Evolutionary conservation across 2,888 invertebrate species (phyloP).

Genomic region (Tachina lurida): DNA sequence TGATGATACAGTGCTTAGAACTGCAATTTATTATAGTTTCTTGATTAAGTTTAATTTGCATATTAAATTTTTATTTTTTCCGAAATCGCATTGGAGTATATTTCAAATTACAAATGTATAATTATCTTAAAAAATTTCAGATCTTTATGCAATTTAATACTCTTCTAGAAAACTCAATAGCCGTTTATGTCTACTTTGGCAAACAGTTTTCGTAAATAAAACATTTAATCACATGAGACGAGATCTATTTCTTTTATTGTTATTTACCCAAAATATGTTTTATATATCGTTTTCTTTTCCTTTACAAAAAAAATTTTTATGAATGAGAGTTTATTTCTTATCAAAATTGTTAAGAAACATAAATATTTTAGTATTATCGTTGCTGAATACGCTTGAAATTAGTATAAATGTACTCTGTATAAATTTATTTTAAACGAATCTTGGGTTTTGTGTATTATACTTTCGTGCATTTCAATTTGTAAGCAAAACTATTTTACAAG

Average conservation of each 20-base stretch:
- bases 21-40: no score
- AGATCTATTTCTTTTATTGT: constrained; percentile 38
- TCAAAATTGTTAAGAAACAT: constrained; percentile 44
- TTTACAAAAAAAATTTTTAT: not conserved
- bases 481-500: constrained; percentile 41
- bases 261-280: constrained; percentile 24
- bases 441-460: not conserved
- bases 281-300: not conserved
- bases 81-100: no score
- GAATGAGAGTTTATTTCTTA: constrained; percentile 10
- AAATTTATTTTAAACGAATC: not conserved
- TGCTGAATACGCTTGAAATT: constrained; percentile 43
- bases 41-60: no score
- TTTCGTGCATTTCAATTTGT: not conserved
- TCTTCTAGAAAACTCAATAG: no score
- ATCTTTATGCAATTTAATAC: not conserved
- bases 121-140: not conserved
- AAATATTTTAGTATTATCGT: constrained; percentile 29
- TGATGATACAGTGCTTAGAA: no score
- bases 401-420: constrained; percentile 7
- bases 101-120: no score
- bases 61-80: no score
- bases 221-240: constrained; percentile 51
- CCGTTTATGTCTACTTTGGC: not conserved
- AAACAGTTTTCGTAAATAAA: constrained; percentile 9